A percentile compares a stretch with the other conserved stretches of the same genome.
Evolutionary conservation across 35 echinoderm and acorn worm genomes (phyloP).

Genomic region (Chiridota heheva): DNA sequence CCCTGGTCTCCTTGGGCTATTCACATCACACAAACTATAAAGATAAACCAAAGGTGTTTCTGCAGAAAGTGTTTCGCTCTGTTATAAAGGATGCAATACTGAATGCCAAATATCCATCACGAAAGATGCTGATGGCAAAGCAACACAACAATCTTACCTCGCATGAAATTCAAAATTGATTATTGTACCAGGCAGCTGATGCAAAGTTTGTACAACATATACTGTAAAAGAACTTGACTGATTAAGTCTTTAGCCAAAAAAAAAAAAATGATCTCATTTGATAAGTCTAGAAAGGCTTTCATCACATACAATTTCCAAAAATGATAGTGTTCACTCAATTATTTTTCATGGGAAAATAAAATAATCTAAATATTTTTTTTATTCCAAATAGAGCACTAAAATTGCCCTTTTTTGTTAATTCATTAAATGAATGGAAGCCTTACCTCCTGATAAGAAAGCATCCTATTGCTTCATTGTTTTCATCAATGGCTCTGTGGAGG

Average conservation of each 20-base stretch:
- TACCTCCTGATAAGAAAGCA: constrained; percentile 98
- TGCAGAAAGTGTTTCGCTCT: neutral
- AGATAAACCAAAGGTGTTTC: neutral
- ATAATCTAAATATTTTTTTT: too few relatives aligned
- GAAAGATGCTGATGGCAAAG: neutral
- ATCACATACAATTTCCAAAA: too few relatives aligned
- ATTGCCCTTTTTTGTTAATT: too few relatives aligned
- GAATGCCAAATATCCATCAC: neutral
- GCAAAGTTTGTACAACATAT: too few relatives aligned
- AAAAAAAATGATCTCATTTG: too few relatives aligned
- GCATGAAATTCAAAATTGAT: neutral
- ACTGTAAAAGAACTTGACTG: too few relatives aligned
- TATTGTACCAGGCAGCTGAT: too few relatives aligned
- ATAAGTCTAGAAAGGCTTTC: too few relatives aligned
- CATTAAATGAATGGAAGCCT: neutral
- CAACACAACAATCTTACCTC: neutral
- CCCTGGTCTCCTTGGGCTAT: constrained; percentile 86
- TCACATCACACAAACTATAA: constrained; percentile 91
- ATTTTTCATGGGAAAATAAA: too few relatives aligned
- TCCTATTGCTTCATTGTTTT: constrained; percentile 90
- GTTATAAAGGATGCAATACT: neutral
- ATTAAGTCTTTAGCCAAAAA: too few relatives aligned
- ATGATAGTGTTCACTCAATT: too few relatives aligned
- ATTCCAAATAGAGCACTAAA: too few relatives aligned
- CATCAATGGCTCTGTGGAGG: constrained; percentile 96